These are phyloP conservation scores for Malurus splendens DNA, from an alignment of 2,797 vertebrate genomes.

Conservation along the genomic window DNA sequence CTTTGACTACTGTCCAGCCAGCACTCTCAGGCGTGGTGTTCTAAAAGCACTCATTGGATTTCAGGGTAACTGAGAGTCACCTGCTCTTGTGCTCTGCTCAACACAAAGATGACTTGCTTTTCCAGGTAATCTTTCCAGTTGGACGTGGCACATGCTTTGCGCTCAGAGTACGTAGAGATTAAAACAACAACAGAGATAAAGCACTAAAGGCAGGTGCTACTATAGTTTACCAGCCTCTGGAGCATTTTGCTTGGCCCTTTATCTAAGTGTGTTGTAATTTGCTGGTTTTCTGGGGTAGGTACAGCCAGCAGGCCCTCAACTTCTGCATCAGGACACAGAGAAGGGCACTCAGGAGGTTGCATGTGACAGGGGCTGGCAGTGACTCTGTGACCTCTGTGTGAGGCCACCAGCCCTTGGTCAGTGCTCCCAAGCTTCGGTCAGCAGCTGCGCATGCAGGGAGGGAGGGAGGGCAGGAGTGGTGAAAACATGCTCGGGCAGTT, in stretches of 20 bases:
- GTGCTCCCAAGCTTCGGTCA: fast-evolving
- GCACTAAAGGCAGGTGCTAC: not conserved
- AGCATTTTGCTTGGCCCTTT: not conserved
- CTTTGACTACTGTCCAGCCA: not conserved
- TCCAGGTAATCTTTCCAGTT: not conserved
- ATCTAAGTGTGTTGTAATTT: not conserved
- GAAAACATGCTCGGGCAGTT: not conserved
- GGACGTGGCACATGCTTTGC: not conserved
- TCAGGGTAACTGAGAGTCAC: not conserved
- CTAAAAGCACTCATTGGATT: not conserved
- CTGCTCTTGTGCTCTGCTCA: not conserved
- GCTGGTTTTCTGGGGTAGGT: not conserved
- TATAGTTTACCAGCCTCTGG: not conserved
- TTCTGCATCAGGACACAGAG: not conserved
- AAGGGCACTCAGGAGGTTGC: fast-evolving
- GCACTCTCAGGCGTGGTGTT: fast-evolving
- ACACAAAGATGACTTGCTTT: not conserved
- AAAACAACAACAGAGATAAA: not conserved
- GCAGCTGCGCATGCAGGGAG: not conserved
- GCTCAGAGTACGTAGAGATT: not conserved
- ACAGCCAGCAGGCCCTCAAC: not conserved
- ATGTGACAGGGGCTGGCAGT: fast-evolving
- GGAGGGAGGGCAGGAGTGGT: not conserved
- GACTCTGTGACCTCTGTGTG: fast-evolving
- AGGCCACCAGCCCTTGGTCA: fast-evolving